Evolutionary conservation across 2,797 vertebrate genomes (phyloP), one percentile per base, ranked within the genome.

Genomic region (Carcharodon carcharias): DNA sequence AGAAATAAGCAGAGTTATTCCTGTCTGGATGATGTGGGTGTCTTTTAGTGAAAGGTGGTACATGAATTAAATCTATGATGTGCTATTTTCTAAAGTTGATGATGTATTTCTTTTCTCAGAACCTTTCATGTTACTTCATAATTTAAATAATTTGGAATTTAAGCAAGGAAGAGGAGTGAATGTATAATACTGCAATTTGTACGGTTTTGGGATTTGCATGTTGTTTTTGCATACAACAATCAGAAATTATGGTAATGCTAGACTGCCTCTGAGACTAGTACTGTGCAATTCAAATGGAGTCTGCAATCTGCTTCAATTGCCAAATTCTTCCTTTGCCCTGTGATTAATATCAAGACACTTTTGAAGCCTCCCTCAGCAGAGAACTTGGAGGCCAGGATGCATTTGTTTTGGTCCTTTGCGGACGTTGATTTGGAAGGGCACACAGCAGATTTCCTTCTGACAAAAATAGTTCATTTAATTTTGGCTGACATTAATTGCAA

Each of bases 401-500:
- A 45, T 63, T 97, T 71, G 61, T 96, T 96, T 71, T 97, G 96
- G 96, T 88, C 96, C 97, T 96, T 85, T 65, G 96, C 85, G 73
- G 26, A 63, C 21, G 54, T 82, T 85, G 63, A 87, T 82, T 40
- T 87, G 96, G 35, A 87, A 87, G 56, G 96, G 28, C 97, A 97
- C 96, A 96, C 89, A 97, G 97, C 97, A 97, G 96, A 97, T 96
- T 97, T 98, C 97, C 97, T 97, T 96, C 96, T 96, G 96, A 96
- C 97, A 97, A 97, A 97, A 97, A 96, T 89, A 97, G 63, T 92
- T 73, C 65, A 73, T 56, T 95, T 95, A 71, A 56, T 95, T 95
- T 71, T 95, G 94, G 69, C 45, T 54, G 67, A 6, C 45, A 35
- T 71, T 95, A 35, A 95, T 95, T 73, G 93, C 94, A 95, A 18